A percentile compares a stretch with the other conserved stretches of the same genome.
Conservation (phyloP, 2,797 vertebrate species). For the Propithecus perrieri region DNA sequence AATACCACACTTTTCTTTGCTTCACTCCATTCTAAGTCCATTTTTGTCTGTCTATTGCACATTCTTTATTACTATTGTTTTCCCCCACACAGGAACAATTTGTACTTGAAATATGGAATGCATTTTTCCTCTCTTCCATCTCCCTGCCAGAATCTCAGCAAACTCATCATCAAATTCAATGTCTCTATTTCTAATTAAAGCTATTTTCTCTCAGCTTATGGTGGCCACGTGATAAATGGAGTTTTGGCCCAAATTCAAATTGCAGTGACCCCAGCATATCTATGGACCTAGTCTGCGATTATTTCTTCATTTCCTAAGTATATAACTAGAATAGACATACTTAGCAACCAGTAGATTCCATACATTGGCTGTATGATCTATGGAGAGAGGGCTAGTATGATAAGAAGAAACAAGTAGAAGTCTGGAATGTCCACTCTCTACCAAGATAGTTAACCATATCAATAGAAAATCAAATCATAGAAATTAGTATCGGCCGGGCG, state of each 20-base stretch:
- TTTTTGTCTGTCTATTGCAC: background rate
- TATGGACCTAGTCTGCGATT: background rate
- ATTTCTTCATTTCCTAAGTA: background rate
- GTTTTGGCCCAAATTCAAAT: background rate
- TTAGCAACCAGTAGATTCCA: background rate
- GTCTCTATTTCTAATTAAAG: background rate
- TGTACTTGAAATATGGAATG: background rate
- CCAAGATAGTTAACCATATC: background rate
- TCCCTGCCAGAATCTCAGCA: background rate
- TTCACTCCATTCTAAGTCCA: background rate
- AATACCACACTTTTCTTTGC: background rate
- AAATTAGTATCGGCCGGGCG: background rate
- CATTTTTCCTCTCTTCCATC: background rate
- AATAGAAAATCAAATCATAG: background rate
- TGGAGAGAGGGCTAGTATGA: background rate
- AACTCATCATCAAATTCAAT: background rate
- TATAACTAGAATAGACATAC: background rate
- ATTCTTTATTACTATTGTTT: background rate
- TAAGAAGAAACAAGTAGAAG: background rate
- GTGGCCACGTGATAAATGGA: background rate
- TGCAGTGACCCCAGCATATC: background rate
- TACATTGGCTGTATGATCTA: background rate
- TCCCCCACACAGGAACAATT: background rate
- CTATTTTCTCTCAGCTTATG: background rate
- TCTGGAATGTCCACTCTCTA: background rate